Percentiles rank a stretch among this genome's conserved stretches.
Evolutionary conservation across 2,113 vertebrate genomes (phyloP).

Genomic region (Mus pahari): DNA sequence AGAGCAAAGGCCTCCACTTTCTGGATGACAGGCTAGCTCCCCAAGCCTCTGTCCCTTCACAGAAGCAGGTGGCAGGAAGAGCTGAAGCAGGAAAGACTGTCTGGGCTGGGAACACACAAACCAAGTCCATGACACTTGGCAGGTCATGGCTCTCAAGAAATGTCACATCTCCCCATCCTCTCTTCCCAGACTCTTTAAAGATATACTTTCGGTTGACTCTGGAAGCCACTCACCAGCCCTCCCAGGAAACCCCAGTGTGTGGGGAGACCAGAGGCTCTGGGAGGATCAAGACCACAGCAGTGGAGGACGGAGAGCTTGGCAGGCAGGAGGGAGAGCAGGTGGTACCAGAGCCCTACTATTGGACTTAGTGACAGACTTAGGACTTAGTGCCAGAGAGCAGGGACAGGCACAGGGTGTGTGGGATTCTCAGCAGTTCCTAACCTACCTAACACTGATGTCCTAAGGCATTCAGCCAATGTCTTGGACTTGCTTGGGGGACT

Average conservation of each 20-base stretch:
- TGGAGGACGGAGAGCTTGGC: background rate
- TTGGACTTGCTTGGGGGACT: background rate
- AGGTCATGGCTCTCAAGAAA: background rate
- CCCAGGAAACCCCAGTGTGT: background rate
- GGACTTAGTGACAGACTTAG: background rate
- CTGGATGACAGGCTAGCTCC: background rate
- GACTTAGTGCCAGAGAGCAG: background rate
- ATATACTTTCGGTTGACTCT: background rate
- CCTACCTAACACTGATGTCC: background rate
- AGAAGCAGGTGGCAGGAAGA: background rate
- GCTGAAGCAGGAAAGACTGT: background rate
- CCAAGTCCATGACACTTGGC: background rate
- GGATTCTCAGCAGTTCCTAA: background rate
- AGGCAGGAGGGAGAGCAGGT: no score
- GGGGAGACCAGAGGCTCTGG: background rate
- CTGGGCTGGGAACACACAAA: background rate
- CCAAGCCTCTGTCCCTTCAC: background rate
- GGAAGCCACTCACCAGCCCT: background rate
- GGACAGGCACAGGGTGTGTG: accelerated
- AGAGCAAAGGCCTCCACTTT: background rate
- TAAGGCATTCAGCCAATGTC: no score
- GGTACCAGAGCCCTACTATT: background rate
- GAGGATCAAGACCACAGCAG: background rate
- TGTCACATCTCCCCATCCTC: background rate
- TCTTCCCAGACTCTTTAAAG: background rate